Base-by-base conservation (phyloP, 2,797 vertebrate genomes). In the Margarornis squamiger region DNA sequence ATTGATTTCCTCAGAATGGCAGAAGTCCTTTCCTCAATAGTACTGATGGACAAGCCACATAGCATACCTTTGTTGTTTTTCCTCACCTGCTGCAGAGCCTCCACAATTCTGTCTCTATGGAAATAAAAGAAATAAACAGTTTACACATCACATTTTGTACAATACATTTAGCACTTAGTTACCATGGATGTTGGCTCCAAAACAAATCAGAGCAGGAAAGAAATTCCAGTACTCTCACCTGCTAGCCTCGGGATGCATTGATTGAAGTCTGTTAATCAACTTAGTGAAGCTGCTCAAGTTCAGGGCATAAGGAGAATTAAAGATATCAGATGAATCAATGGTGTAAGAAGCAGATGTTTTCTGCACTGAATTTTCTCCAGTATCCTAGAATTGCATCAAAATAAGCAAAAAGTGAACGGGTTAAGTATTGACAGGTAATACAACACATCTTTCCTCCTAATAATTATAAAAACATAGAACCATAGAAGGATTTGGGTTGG, bases 201-300 rank as follows among this genome's bases (percentile, higher is more conserved):
- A n/a, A 51, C 46, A 80, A 45, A 75, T 12, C 38, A 67, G 27
- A 21, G 38, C n/a, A 29, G 38, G 55, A 41, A 14, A 45, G 23
- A 48, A 39, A 62, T n/a, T 12, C 55, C 38, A 38, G 6, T 8
- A 14, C 4, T 22, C 38, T 89, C 85, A 98, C 98, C 96, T 97
- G 59, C 65, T 97, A 34, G 89, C 71, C 14, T 95, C 90, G 46
- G 98, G 98, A 49, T 98, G 95, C 10, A 94, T 77, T 49, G 93
- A 94, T 29, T 95, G 38, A 59, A 98, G 91, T 34, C 91, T 97
- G 80, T 88, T 97, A 66, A 98, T 34, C 77, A 98, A 92, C 92
- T 97, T 98, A 88, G 91, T 95, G 58, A 98, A 98, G 78, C 97
- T 98, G 61, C 90, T 96, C 67, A 97, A 90, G n/a, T 97, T 98